Base-by-base conservation (phyloP, 1,140 invertebrate genomes). In the Listronotus bonariensis region DNA sequence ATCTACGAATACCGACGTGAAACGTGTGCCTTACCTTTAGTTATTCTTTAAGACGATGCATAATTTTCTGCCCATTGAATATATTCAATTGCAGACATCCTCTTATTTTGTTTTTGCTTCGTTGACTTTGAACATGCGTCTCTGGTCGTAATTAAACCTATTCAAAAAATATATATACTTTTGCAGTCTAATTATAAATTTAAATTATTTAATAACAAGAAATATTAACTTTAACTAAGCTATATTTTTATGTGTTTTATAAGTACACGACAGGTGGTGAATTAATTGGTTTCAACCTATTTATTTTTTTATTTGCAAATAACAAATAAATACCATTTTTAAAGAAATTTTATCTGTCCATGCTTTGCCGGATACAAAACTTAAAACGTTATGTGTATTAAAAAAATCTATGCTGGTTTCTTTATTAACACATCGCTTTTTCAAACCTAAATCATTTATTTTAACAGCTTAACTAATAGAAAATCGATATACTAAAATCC, bases 1-100 rank as follows among this genome's bases (percentile, higher is more conserved):
- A 26, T 26, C 20, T 26, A 26, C 8, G 11, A 36, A 10, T 3
- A 36, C 34, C 34, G 17, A 26, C 9, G 14, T 18, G 20, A 10
- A 18, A 20, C 26, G 20, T 49, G 46, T 49, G 46, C 46, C 46
- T 20, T 49, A 49, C 46, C 26, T 26, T 49, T 26, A n/a, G 1
- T 31, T 20, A 31, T 20, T 26, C 26, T 31, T 18, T 36, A 43
- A 32, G 20, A 57, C 53, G 32, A 57, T 58, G 62, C 46, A 65
- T 65, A 65, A 65, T 65, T 65, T 65, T 65, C 32, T 65, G 62
- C 62, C 40, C 62, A 65, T 65, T 65, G 62, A 65, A 65, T 58
- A 41, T 36, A 49, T 56, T 57, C 62, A 58, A 58, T 57, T 42
- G 54, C 43, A 63, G 31, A 53, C 60, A 63, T 63, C 60, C 60